Evolutionary conservation across 2,888 invertebrate species (phyloP), one percentile per base, ranked within the genome.

Genomic region (Dryobotodes eremita): DNA sequence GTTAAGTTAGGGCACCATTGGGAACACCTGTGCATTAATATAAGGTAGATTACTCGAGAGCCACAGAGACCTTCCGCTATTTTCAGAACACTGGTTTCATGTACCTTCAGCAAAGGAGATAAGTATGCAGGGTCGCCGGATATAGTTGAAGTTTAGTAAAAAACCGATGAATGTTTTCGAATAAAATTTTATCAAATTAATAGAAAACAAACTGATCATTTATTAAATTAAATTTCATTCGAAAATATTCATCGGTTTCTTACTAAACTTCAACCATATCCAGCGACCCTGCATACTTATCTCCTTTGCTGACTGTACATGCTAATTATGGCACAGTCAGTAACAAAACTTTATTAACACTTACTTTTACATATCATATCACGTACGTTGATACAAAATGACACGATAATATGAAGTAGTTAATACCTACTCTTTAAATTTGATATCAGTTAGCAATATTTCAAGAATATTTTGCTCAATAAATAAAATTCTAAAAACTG

Each of bases 11-110:
- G 26, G 31, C 50, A 83, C 68, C 50, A n/a, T 69, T 69, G 57
- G 84, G 57, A 77, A 46, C 78, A 83, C 84, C 78, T 69, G 57
- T 66, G 65, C n/a, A 57, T 46, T 61, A 77, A 68, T 36, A 61
- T 59, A 36, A 55, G 7, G 53, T 26, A 55, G 46, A 31, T 31
- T 69, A 26, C 55, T 46, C 42, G 48, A 77, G 31, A 64, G 31
- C 8, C 36, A 26, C n/a, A 78, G 26, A 59, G 26, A 59, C 26
- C 57, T 26, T 59, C 13, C 15, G 57, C 36, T 79, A 61, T 59
- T 83, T 76, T 66, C n/a, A 53, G 48, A 48, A 61, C 23, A 55
- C 46, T 66, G n/a, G 23, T 55, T 74, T n/a, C n/a, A 53, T 17
- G 42, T 42, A 42, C 36, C n/a, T n/a, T n/a, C n/a, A n/a, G n/a